A percentile compares a stretch with the other conserved stretches of the same genome.
These are phyloP conservation scores for Trissonchulus latispiculum DNA, from an alignment of 2,888 invertebrate genomes.

Conservation along the genomic window DNA sequence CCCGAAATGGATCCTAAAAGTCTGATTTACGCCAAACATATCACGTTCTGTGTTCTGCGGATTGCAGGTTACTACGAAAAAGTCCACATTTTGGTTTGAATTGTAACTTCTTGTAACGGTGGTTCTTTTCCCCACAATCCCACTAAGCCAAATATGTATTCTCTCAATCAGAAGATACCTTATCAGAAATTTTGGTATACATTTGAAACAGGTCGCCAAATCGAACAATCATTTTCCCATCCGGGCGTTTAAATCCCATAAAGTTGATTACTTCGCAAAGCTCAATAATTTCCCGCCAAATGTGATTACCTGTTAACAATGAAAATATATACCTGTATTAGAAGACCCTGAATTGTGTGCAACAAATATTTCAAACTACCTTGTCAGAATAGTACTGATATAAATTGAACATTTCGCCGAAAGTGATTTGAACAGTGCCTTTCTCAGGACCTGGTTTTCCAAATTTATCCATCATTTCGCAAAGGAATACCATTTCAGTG, in stretches of 20 bases:
- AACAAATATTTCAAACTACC: too few species aligned
- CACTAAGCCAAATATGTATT: too few species aligned
- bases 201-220: slow-evolving; percentile 17
- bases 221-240: slow-evolving; percentile 4
- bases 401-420: neutral
- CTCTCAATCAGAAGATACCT: too few species aligned
- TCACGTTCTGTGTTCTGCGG: too few species aligned
- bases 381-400: neutral
- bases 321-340: too few species aligned
- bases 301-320: slow-evolving; percentile 12
- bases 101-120: too few species aligned
- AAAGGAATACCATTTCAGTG: slow-evolving; percentile 11
- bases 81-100: too few species aligned
- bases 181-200: slow-evolving; percentile 18
- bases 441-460: neutral
- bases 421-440: neutral
- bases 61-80: too few species aligned
- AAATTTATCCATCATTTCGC: slow-evolving; percentile 9
- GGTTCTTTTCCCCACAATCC: too few species aligned
- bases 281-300: slow-evolving; percentile 15
- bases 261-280: slow-evolving; percentile 6
- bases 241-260: neutral
- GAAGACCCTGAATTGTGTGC: too few species aligned
- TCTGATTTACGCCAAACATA: too few species aligned
- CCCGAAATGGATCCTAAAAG: too few species aligned